phyloP scores from a whole-genome alignment of 2,113 vertebrate species.

The Poeciliopsis prolifica region DNA sequence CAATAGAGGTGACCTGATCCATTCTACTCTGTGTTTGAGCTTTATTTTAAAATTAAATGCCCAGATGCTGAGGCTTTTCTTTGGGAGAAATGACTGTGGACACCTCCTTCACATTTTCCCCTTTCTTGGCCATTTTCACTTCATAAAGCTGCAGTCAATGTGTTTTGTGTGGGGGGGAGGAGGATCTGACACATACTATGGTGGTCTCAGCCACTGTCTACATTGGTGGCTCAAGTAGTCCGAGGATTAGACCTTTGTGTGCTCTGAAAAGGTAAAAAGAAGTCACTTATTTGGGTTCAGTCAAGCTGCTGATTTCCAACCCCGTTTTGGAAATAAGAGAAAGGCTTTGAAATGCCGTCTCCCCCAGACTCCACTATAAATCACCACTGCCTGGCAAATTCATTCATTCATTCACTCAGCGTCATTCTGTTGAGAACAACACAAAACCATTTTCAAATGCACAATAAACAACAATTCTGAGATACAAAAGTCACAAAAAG shows the following conservation, averaged over 20 bases:
- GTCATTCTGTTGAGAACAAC: constrained; percentile 53
- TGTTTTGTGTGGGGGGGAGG: constrained; percentile 89
- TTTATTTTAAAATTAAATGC: constrained; percentile 88
- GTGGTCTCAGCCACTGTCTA: constrained; percentile 91
- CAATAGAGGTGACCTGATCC: constrained; percentile 86
- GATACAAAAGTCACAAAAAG: constrained; percentile 46
- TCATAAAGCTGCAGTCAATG: constrained; percentile 98
- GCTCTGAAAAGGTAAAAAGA: constrained; percentile 93
- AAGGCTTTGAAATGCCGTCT: constrained; percentile 87
- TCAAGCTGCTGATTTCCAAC: constrained; percentile 93
- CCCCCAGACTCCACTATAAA: constrained; percentile 82
- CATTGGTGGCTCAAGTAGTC: constrained; percentile 96
- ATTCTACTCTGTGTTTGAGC: constrained; percentile 83
- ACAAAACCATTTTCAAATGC: constrained; percentile 54
- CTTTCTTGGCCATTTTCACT: constrained; percentile 91
- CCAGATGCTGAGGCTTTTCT: constrained; percentile 88
- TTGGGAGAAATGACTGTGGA: constrained; percentile 86
- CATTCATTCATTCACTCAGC: constrained; percentile 51
- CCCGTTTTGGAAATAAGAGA: constrained; percentile 81
- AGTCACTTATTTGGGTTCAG: constrained; percentile 99
- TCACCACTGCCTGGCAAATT: constrained; percentile 79
- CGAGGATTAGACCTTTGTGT: constrained; percentile 95
- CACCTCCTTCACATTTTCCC: constrained; percentile 89
- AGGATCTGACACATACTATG: constrained; percentile 87
- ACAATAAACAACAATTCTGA: constrained; percentile 47